Evolutionary conservation across 2,888 invertebrate genomes (phyloP), one percentile per base, ranked within the genome.

Genomic region (Caenorhabditis angaria): DNA sequence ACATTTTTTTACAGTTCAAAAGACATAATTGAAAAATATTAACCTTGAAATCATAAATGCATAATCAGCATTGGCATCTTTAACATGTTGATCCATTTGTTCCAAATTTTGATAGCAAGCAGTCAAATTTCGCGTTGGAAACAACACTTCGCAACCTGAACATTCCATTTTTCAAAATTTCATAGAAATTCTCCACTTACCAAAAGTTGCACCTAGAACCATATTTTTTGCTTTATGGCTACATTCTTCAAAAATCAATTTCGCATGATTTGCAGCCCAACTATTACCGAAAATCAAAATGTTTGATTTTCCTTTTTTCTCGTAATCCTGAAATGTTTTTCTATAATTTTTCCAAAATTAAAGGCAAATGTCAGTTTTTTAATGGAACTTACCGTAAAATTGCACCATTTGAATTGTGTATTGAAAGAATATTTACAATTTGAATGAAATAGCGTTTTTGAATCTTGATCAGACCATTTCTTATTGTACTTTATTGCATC

Each of bases 401-500:
- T 35, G 14, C 69, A 70, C 69, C 69, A 70, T 53, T 63, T 63
- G 14, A 61, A 29, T 6, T 63, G 57, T 20, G 51, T 57, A 4
- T 53, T 57, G 14, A 41, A 41, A 14, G 41, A 41, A 41, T 41
- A 41, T 41, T 18, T 20, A 1, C 69, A 70, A 4, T 64, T 70
- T 2, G 48, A 35, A 18, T 35, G 41, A 29, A 57, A 61, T 10
- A 70, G 53, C 20, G 63, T 70, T n/a, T 64, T 41, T 14, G 29
- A 12, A 20, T 70, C 69, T 25, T 64, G 61, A 12, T 60, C 50
- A 18, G 22, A 60, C 69, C 69, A 70, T 2, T 53, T 56, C 24
- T 70, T 47, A 28, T 70, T 70, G 10, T 55, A 35, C 22, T 28
- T 28, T 0, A 28, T 54, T 2, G 64, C 69, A 18, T 70, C 69